Base-by-base conservation (phyloP, 1,140 invertebrate genomes). In the Diprion similis region DNA sequence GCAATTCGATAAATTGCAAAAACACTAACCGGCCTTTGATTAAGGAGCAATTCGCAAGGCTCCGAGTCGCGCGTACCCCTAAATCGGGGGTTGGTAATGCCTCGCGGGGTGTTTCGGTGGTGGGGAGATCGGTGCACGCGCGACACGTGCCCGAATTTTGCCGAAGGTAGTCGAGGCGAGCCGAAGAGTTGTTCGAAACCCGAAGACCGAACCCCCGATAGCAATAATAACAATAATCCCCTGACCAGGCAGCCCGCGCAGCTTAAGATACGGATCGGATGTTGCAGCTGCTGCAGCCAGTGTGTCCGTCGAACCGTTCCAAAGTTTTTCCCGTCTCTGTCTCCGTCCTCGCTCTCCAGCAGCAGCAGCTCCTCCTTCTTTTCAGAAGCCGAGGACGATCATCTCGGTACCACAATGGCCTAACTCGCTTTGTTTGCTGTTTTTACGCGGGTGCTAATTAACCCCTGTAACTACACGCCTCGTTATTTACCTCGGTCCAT, bases 211-310 rank as follows among this genome's bases (percentile, higher is more conserved):
- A 59, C 46, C 73, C 73, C 6, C 78, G 79, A 81, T 83, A 78
- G 77, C 6, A 59, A 81, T 75, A 82, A 80, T 79, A 81, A 85
- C 85, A 82, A 84, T 84, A 83, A 84, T 84, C 82, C 84, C 78
- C 74, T 85, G 81, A 84, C 84, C 80, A 78, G 79, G 81, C 80
- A 64, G 71, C 71, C 71, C 68, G 48, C 37, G 11, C 15, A 18
- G 18, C 66, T 68, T 68, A 75, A 81, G 84, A 86, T 85, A 85
- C 81, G 80, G 85, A 86, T 86, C 83, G 84, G 80, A 80, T 85
- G 83, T 82, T 85, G 84, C 85, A 85, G 85, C 85, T 86, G 85
- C 85, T 85, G 82, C 81, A 84, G 84, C 81, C 84, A 80, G 80
- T 79, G 79, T 77, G 75, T 67, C 72, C 59, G 65, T 75, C 79